These are phyloP conservation scores for Sarotherodon lohbergeri DNA, from an alignment of 2,113 vertebrate genomes.

Conservation along the genomic window DNA sequence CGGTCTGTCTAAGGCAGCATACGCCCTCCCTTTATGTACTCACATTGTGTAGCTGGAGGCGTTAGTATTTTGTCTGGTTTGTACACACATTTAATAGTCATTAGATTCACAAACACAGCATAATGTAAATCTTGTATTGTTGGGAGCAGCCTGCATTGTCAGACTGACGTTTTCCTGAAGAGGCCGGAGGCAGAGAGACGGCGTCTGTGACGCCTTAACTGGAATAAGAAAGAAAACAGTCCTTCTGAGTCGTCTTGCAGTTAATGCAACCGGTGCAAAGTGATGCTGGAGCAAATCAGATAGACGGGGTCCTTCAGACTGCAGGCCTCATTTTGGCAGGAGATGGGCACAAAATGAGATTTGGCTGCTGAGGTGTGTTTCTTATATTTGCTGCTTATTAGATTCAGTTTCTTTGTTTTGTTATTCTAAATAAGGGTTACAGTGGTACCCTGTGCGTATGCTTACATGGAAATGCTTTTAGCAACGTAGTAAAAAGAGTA, in stretches of 20 bases:
- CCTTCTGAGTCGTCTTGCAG: not conserved
- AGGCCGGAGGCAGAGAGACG: not conserved
- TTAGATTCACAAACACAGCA: not conserved
- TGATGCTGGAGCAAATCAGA: not conserved
- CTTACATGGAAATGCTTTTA: not conserved
- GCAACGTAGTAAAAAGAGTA: not conserved
- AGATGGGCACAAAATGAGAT: not conserved
- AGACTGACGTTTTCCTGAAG: not conserved
- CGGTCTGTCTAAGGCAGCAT: not conserved
- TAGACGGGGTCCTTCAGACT: not conserved
- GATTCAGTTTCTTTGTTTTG: not conserved
- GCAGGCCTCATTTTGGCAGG: not conserved
- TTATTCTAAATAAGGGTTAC: not conserved
- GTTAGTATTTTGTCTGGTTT: not conserved
- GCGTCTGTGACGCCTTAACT: not conserved
- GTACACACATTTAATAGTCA: not conserved
- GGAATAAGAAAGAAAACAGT: not conserved
- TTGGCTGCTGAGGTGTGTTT: not conserved
- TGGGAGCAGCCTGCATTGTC: not conserved
- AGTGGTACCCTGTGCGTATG: accelerated
- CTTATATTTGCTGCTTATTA: not conserved
- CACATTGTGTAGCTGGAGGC: not conserved
- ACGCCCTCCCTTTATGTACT: not conserved
- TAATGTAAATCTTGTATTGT: not conserved
- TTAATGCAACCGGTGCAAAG: not conserved